phyloP scores from a whole-genome alignment of 2,797 vertebrate genomes.

The Lithobates sylvaticus region DNA sequence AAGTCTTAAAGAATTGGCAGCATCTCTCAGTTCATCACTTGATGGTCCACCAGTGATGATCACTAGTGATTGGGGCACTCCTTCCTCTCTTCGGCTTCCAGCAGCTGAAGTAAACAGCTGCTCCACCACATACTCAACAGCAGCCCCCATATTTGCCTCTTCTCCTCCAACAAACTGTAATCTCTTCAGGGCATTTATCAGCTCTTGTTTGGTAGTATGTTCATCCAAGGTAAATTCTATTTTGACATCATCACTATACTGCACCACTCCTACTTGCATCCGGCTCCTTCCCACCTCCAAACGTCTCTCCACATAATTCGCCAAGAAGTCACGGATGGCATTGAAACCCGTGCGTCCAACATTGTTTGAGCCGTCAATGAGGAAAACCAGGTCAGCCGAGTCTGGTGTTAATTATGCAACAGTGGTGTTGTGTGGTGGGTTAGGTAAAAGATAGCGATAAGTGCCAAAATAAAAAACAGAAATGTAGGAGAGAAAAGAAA shows the following conservation, averaged over 20 bases:
- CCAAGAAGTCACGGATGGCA: conserved; percentile 88
- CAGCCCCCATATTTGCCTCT: conserved; percentile 88
- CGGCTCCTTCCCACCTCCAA: conserved; percentile 88
- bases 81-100: conserved; percentile 92
- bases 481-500: conserved; percentile 73
- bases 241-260: conserved; percentile 85
- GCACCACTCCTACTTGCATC: conserved; percentile 89
- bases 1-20: conserved; percentile 87
- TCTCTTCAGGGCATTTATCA: conserved; percentile 86
- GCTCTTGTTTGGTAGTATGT: conserved; percentile 82
- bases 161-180: conserved; percentile 84
- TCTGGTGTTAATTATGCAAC: conserved; percentile 84
- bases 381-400: conserved; percentile 96
- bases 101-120: conserved; percentile 84
- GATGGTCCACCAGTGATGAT: conserved; percentile 90
- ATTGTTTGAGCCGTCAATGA: conserved; percentile 99
- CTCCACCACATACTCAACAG: conserved; percentile 87
- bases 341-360: conserved; percentile 92
- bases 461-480: conserved; percentile 68
- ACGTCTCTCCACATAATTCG: conserved; percentile 88
- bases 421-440: conserved; percentile 47
- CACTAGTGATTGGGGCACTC: conserved; percentile 89
- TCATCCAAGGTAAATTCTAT: conserved; percentile 90
- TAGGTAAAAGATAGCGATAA: conserved; percentile 21
- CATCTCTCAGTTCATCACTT: conserved; percentile 87